Evolutionary conservation across 1,140 invertebrate species (phyloP).

Genomic region (Teleogryllus occipitalis): DNA sequence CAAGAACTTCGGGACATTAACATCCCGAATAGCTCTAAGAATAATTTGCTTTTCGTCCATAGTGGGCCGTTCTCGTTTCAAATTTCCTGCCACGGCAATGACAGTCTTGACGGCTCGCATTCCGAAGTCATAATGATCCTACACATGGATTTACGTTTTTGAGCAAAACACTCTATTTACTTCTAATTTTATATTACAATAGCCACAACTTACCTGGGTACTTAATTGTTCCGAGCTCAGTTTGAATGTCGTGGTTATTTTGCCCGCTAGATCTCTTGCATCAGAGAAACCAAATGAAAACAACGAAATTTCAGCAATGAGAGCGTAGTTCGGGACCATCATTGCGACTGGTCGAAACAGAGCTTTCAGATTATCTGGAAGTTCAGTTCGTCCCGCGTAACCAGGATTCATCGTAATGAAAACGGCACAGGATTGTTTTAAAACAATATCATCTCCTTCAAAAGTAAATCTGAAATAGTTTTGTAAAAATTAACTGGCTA

Average conservation of each 20-base stretch:
- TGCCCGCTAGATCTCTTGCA: constrained; percentile 53
- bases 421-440: constrained; percentile 56
- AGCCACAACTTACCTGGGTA: constrained; percentile 37
- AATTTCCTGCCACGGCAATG: constrained; percentile 57
- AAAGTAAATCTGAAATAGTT: constrained; percentile 45
- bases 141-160: not conserved
- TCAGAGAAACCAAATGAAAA: constrained; percentile 62
- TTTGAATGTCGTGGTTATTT: constrained; percentile 63
- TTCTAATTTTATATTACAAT: not conserved
- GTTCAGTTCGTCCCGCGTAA: constrained; percentile 61
- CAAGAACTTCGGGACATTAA: constrained; percentile 67
- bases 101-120: constrained; percentile 55
- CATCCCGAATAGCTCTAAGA: constrained; percentile 55
- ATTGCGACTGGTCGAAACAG: constrained; percentile 65
- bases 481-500: too few species aligned
- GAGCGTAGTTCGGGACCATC: constrained; percentile 66
- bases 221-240: constrained; percentile 63
- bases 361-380: constrained; percentile 66
- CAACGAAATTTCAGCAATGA: constrained; percentile 63
- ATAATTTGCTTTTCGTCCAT: constrained; percentile 48
- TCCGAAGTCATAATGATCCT: constrained; percentile 47
- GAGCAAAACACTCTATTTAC: too few species aligned
- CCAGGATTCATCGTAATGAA: constrained; percentile 72
- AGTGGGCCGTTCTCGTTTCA: constrained; percentile 56
- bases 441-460: constrained; percentile 50